Evolutionary conservation across 2,113 vertebrate species (phyloP).

Genomic region (Otus sunia): DNA sequence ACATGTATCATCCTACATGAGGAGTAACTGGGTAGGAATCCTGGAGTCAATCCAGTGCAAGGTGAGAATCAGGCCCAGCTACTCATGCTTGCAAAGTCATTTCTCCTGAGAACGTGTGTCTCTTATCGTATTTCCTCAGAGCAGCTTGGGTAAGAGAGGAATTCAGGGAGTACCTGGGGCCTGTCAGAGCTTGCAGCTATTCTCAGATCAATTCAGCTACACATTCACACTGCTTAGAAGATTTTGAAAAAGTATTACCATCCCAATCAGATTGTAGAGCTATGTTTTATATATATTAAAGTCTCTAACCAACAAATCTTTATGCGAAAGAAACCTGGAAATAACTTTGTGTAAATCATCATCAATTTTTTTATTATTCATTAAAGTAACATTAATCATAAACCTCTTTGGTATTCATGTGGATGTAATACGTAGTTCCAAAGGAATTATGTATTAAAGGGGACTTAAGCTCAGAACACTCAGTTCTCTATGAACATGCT

Average conservation of each 20-base stretch:
- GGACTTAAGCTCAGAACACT: conserved; percentile 65
- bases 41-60: background rate
- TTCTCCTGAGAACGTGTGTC: background rate
- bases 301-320: conserved; percentile 37
- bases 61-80: background rate
- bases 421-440: conserved; percentile 62
- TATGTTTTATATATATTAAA: background rate
- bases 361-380: conserved; percentile 70
- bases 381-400: conserved; percentile 72
- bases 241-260: background rate
- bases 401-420: conserved; percentile 67
- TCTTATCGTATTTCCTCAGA: fast-evolving
- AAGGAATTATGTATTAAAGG: conserved; percentile 71
- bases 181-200: background rate
- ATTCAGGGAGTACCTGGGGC: background rate
- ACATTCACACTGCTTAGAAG: background rate
- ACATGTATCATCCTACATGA: fast-evolving
- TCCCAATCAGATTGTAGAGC: background rate
- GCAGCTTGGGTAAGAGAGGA: background rate
- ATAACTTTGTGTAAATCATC: conserved; percentile 53
- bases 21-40: background rate
- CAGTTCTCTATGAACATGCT: conserved; percentile 60
- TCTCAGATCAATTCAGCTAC: background rate
- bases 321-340: background rate
- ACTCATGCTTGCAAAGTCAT: background rate